Conservation (phyloP, 2,888 invertebrate genomes). For the Minunthozetes semirufus region DNA sequence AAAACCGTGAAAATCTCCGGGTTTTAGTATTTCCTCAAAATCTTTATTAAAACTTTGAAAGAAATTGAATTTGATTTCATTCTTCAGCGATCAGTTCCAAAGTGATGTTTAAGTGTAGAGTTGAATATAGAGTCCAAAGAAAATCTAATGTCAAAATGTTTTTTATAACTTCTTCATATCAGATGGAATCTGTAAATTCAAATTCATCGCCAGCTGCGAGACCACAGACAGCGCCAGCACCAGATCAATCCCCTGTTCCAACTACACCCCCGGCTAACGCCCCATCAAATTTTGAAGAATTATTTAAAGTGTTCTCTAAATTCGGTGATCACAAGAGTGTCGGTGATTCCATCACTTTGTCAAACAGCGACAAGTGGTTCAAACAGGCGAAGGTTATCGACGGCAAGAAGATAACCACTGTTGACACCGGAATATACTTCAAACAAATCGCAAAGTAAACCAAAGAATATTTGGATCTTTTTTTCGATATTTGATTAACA, state of each 20-base stretch:
- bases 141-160: slow-evolving; percentile 21
- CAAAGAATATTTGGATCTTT: no score
- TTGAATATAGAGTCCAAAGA: slow-evolving; percentile 11
- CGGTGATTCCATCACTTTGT: slow-evolving; percentile 75
- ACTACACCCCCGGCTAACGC: slow-evolving; percentile 19
- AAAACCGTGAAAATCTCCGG: not conserved
- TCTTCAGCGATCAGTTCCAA: not conserved
- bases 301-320: slow-evolving; percentile 72
- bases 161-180: slow-evolving; percentile 25
- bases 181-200: slow-evolving; percentile 2
- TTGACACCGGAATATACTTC: slow-evolving; percentile 81
- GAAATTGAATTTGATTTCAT: not conserved
- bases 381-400: slow-evolving; percentile 74
- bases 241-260: not conserved
- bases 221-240: slow-evolving; percentile 3
- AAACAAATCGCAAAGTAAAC: slow-evolving; percentile 67
- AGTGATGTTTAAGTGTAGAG: slow-evolving; percentile 20
- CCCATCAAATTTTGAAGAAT: slow-evolving; percentile 55
- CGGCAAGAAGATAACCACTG: slow-evolving; percentile 69
- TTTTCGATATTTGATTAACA: no score
- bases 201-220: not conserved
- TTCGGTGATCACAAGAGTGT: slow-evolving; percentile 80
- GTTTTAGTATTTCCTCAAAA: not conserved
- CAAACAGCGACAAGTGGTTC: slow-evolving; percentile 89
- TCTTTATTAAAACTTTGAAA: not conserved